A percentile compares a stretch with the other conserved stretches of the same genome.
phyloP scores from a whole-genome alignment of 2,797 vertebrate species.

The Parauchenoglanis punctatus region DNA sequence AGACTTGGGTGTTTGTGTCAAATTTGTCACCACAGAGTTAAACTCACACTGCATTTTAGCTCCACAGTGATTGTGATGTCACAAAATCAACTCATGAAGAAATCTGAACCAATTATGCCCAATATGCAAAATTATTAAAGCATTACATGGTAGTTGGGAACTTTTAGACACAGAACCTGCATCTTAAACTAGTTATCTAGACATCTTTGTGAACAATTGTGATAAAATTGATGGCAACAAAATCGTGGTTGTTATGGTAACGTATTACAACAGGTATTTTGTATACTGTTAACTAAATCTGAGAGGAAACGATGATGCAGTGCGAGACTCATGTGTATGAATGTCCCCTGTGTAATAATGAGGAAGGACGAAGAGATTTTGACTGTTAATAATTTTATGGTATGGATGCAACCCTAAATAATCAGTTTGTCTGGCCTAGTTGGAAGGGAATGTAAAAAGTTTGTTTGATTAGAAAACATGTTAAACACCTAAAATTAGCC shows the following conservation, averaged over 20 bases:
- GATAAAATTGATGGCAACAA: not conserved
- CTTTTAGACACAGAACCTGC: not conserved
- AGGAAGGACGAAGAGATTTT: no score
- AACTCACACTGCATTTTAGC: not conserved
- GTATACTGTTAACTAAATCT: not conserved
- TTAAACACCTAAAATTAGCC: not conserved
- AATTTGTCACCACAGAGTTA: not conserved
- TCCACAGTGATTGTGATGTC: not conserved
- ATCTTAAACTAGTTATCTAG: not conserved
- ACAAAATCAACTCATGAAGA: not conserved
- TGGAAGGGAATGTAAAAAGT: no score
- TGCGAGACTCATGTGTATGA: no score
- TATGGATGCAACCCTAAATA: no score
- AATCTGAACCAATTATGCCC: not conserved
- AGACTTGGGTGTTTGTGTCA: not conserved
- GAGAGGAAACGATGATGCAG: no score
- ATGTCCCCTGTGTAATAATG: no score
- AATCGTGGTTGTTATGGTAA: not conserved
- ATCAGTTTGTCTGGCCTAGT: no score
- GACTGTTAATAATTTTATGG: no score
- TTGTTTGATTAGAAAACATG: not conserved
- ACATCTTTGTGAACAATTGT: not conserved
- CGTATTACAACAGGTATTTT: not conserved
- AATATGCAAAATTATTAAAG: not conserved
- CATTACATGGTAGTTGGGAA: not conserved